These are phyloP conservation scores for Tapirus terrestris DNA, from an alignment of 2,113 vertebrate species.

Conservation along the genomic window DNA sequence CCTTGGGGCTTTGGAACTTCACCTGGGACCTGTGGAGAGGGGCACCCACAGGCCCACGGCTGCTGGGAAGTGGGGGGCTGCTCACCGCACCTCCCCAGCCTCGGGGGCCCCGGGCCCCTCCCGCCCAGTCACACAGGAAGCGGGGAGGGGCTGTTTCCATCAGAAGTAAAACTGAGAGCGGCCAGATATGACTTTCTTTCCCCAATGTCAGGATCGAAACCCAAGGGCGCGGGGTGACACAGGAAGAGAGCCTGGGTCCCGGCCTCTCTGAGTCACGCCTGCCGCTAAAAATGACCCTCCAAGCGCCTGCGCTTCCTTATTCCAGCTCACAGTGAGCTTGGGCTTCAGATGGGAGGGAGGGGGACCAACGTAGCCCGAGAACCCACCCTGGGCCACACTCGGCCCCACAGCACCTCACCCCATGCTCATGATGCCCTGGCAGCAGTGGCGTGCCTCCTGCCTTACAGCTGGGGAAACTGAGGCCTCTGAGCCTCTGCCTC, in stretches of 20 bases:
- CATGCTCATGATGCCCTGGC: background rate
- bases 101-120: background rate
- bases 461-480: background rate
- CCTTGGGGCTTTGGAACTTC: background rate
- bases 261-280: fast-evolving
- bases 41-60: background rate
- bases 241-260: background rate
- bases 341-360: too few species aligned
- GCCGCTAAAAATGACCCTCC: too few species aligned
- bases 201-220: background rate
- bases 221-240: background rate
- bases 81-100: too few species aligned
- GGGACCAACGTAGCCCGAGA: background rate
- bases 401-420: background rate
- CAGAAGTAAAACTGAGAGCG: background rate
- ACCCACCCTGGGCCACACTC: background rate
- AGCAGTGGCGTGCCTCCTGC: background rate
- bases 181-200: background rate
- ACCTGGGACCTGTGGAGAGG: background rate
- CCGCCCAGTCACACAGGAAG: background rate
- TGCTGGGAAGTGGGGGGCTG: background rate
- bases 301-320: fast-evolving
- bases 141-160: background rate
- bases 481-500: background rate
- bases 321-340: background rate